Evolutionary conservation across 2,113 vertebrate genomes (phyloP).

Genomic region (Urocitellus parryii): DNA sequence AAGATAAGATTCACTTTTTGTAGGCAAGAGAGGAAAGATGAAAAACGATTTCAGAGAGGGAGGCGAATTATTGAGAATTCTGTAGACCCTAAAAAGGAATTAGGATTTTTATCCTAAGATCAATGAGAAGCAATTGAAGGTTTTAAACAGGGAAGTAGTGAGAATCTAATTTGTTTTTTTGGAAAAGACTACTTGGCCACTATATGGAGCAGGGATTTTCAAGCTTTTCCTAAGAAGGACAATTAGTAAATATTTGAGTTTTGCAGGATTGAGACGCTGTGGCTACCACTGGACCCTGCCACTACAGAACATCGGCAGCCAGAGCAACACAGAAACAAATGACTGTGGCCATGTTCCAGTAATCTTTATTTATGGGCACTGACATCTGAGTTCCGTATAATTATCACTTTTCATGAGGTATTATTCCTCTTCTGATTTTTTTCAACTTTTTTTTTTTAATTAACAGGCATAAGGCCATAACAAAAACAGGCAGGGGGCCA

Average conservation of each 20-base stretch:
- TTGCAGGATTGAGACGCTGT: neutral
- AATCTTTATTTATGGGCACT: neutral
- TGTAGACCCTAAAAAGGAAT: neutral
- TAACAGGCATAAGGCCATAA: neutral
- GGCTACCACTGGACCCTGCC: neutral
- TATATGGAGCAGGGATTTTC: neutral
- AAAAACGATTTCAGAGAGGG: neutral
- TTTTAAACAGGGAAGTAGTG: neutral
- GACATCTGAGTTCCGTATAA: neutral
- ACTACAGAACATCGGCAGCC: neutral
- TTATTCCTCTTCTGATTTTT: neutral
- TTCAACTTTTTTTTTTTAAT: neutral
- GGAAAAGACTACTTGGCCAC: neutral
- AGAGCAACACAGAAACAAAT: neutral
- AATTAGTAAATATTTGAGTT: neutral
- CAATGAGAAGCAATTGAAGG: slow-evolving; percentile 24
- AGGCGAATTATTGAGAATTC: neutral
- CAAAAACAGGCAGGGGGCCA: neutral
- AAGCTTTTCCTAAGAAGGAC: neutral
- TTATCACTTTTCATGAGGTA: neutral
- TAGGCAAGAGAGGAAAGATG: neutral
- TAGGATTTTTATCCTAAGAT: slow-evolving; percentile 20
- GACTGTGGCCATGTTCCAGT: neutral
- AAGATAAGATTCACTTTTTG: neutral
- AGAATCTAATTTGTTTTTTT: slow-evolving; percentile 49